phyloP scores from a whole-genome alignment of 2,113 vertebrate species.

The Neogobius melanostomus region DNA sequence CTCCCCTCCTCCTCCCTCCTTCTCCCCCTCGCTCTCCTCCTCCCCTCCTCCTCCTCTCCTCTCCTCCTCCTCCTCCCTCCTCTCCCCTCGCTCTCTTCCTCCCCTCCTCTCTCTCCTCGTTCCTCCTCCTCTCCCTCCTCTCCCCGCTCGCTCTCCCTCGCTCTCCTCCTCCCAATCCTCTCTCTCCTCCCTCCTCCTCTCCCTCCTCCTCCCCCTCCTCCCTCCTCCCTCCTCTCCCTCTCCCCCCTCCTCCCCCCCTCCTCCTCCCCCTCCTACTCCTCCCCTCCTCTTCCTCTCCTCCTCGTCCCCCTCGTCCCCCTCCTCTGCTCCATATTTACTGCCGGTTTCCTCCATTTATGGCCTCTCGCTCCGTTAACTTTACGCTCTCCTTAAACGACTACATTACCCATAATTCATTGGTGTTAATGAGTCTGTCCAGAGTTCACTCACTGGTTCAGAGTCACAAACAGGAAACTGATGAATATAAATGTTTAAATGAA shows the following conservation, averaged over 20 bases:
- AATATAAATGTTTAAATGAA: too few relatives aligned
- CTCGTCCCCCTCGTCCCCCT: not conserved
- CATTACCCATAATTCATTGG: too few relatives aligned
- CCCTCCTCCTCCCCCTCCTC: too few relatives aligned
- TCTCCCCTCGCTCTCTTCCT: not conserved
- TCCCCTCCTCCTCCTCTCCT: not conserved
- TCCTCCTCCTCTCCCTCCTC: not conserved
- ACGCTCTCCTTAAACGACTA: too few relatives aligned
- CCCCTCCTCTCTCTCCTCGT: rapidly evolving
- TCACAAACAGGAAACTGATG: too few relatives aligned
- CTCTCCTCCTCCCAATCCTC: too few relatives aligned
- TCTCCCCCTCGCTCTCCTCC: not conserved
- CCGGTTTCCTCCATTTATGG: too few relatives aligned
- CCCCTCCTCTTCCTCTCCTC: not conserved
- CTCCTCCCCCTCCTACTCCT: not conserved
- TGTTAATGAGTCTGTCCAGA: too few relatives aligned
- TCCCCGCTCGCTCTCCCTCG: not conserved
- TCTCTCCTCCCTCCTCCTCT: too few relatives aligned
- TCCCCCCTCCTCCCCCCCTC: not conserved
- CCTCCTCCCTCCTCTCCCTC: not conserved
- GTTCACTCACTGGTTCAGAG: too few relatives aligned
- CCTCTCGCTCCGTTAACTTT: too few relatives aligned
- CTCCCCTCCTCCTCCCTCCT: not conserved
- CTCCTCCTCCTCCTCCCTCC: not conserved
- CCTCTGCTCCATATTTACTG: not conserved